Evolutionary conservation across 1,140 invertebrate genomes (phyloP), one percentile per base, ranked within the genome.

Genomic region (Bombus cullumanus): DNA sequence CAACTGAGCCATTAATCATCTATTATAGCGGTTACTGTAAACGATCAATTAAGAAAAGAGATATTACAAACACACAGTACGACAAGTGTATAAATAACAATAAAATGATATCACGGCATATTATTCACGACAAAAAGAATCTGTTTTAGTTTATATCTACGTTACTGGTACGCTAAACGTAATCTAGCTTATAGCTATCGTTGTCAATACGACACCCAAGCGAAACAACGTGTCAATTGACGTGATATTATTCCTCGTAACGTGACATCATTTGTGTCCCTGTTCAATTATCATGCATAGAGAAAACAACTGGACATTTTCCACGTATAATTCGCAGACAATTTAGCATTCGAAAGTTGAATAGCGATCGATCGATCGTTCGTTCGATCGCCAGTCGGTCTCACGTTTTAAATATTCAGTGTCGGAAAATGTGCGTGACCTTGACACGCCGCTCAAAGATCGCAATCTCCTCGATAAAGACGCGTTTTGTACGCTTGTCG

Each of bases 371-470:
- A 68, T 34, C 31, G 43, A 53, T n/a, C 53, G 37, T 1, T n/a
- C 53, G 37, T 1, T 31, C n/a, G 31, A 18, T 10, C 37, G 37
- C 4, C 53, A 47, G 43, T 75, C 53, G 41, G 43, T 75, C 28
- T 15, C 43, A 59, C 39, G 37, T 18, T 47, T 89, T 66, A 83
- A 86, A 86, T 91, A 93, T 92, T 93, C 88, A 85, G 78, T 86
- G 85, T 81, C 85, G 91, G 92, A 91, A 94, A 94, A 93, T 91
- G 88, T 81, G 81, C 77, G 79, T 90, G 88, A 93, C 92, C 93
- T 93, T 93, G 93, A 92, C 90, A 91, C 84, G 89, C 77, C 79
- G 39, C 81, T 78, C n/a, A n/a, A 34, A 68, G 77, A 83, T 37
- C 37, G 85, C 68, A 68, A 80, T 89, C 88, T 74, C 62, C 57